Conservation (phyloP, 2,113 vertebrate species). For the Hemicordylus capensis region DNA sequence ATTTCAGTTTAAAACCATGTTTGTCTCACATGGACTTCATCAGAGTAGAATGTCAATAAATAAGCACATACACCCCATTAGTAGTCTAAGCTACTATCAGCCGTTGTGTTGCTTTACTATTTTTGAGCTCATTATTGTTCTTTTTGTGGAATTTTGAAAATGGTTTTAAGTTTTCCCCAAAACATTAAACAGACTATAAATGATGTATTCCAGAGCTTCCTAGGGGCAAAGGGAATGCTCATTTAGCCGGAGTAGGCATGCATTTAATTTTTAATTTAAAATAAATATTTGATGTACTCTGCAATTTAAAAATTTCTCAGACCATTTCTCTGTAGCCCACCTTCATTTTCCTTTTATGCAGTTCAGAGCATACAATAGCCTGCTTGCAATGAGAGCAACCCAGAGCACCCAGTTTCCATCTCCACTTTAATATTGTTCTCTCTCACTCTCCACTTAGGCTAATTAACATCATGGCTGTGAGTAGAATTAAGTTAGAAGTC, state of each 20-base stretch:
- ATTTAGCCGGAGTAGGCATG: background rate
- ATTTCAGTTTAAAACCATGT: too few relatives aligned
- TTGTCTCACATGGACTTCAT: background rate
- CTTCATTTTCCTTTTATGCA: background rate
- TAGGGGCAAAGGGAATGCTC: background rate
- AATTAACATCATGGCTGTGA: background rate
- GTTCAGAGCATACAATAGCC: background rate
- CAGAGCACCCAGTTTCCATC: background rate
- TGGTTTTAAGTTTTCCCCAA: background rate
- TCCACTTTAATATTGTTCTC: background rate
- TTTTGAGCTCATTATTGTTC: background rate
- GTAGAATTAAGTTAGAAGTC: background rate
- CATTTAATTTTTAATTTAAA: constrained; percentile 12
- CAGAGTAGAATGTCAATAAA: background rate
- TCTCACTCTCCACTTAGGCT: background rate
- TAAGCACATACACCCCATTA: background rate
- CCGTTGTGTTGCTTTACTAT: fast-evolving
- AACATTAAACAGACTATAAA: background rate
- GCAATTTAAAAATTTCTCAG: too few relatives aligned
- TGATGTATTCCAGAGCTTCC: background rate
- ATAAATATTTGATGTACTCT: background rate
- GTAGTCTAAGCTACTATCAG: too few relatives aligned
- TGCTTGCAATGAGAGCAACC: background rate
- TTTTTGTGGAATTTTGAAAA: fast-evolving
- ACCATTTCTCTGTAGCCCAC: background rate